phyloP scores from a whole-genome alignment of 2,113 vertebrate species.

The Poecile atricapillus region DNA sequence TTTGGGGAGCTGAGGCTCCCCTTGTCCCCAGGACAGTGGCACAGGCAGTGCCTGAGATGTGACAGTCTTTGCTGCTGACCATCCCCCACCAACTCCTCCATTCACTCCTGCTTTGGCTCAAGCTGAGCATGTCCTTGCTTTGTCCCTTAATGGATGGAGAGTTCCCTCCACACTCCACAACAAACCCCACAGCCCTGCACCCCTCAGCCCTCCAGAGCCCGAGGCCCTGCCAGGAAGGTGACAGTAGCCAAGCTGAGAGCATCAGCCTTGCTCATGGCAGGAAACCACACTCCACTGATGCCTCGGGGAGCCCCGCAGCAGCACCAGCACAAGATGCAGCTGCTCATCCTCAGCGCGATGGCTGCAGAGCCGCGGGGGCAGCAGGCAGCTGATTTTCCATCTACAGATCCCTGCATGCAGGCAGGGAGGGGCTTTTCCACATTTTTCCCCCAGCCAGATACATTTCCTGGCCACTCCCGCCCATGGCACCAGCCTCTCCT shows the following conservation, averaged over 20 bases:
- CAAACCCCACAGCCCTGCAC: accelerated
- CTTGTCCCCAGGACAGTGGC: neutral
- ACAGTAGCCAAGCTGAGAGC: neutral
- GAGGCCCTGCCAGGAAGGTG: neutral
- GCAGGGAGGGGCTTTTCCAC: neutral
- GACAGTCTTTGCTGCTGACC: neutral
- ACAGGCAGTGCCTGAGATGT: neutral
- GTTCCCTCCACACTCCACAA: neutral
- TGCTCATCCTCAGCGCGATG: accelerated
- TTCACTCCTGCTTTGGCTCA: neutral
- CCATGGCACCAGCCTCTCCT: neutral
- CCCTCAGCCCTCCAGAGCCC: accelerated
- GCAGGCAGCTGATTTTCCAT: neutral
- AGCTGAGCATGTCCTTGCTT: accelerated
- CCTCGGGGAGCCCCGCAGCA: neutral
- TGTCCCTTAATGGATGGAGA: neutral
- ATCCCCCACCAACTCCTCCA: neutral
- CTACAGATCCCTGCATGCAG: neutral
- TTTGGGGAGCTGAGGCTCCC: accelerated
- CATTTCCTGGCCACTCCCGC: neutral
- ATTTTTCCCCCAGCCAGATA: neutral
- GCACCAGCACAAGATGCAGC: neutral
- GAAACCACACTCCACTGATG: neutral
- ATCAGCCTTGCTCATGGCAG: neutral
- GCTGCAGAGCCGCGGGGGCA: neutral